Evolutionary conservation across 2,888 invertebrate species (phyloP).

Genomic region (Bruchidius siliquastri): DNA sequence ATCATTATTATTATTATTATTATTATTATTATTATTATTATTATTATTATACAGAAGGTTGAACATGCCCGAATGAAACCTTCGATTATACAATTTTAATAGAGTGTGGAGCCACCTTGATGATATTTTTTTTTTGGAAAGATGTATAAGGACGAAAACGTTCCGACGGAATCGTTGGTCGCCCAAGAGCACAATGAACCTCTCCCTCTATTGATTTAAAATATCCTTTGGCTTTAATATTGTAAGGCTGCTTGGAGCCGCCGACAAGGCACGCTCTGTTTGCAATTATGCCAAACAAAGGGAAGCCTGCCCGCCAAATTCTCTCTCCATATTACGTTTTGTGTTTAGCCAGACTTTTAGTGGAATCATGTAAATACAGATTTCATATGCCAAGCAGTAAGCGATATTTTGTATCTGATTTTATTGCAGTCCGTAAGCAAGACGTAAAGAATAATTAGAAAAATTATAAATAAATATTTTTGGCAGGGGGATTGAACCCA

Average conservation of each 20-base stretch:
- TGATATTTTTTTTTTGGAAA: too few species aligned
- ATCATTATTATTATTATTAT: too few species aligned
- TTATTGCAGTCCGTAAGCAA: too few species aligned
- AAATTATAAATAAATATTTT: too few species aligned
- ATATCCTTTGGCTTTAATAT: conserved; percentile 29
- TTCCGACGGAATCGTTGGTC: neutral
- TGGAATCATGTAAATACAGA: neutral
- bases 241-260: conserved; percentile 11
- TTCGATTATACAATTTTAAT: too few species aligned
- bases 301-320: neutral
- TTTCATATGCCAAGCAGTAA: neutral
- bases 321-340: neutral
- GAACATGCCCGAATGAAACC: too few species aligned
- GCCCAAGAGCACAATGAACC: conserved; percentile 12
- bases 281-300: conserved; percentile 4
- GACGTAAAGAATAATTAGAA: too few species aligned
- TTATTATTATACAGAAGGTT: too few species aligned
- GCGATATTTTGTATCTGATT: too few species aligned
- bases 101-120: too few species aligned
- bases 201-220: conserved; percentile 27
- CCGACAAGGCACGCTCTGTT: conserved; percentile 1
- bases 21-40: too few species aligned
- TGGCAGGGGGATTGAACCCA: too few species aligned
- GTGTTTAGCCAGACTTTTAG: neutral
- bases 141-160: neutral